Conservation (phyloP, 2,888 invertebrate species). For the Xestia ashworthii region DNA sequence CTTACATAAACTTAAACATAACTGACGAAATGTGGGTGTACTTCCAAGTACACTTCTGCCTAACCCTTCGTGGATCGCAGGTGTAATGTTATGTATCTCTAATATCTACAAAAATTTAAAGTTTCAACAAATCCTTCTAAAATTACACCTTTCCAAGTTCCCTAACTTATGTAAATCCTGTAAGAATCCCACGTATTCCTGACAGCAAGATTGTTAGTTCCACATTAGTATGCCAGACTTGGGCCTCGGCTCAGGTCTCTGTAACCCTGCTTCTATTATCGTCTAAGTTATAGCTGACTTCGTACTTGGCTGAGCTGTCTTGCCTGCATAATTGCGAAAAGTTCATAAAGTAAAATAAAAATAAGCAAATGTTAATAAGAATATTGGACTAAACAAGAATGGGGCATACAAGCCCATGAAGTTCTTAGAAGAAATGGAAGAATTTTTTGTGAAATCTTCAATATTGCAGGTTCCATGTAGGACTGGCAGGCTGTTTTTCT, state of each 20-base stretch:
- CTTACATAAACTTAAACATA: too few species aligned
- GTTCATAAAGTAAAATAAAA: constrained; percentile 24
- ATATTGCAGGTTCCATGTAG: neutral
- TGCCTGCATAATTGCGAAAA: constrained; percentile 30
- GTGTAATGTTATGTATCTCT: too few species aligned
- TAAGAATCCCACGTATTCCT: constrained; percentile 39
- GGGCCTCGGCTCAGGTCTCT: constrained; percentile 38
- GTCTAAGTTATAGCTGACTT: constrained; percentile 43
- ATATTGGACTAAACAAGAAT: neutral
- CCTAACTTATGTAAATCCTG: constrained; percentile 47
- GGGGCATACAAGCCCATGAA: neutral
- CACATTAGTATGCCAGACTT: constrained; percentile 60
- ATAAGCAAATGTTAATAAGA: constrained; percentile 26
- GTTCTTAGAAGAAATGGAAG: neutral
- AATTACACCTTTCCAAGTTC: constrained; percentile 12
- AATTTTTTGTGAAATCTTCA: neutral
- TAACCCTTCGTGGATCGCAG: too few species aligned
- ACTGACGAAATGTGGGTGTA: too few species aligned
- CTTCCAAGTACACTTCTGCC: too few species aligned
- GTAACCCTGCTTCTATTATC: constrained; percentile 50
- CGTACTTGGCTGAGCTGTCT: constrained; percentile 27
- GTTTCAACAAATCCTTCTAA: neutral
- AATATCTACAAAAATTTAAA: too few species aligned
- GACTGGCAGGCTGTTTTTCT: neutral
- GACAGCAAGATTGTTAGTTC: constrained; percentile 45